A percentile compares a stretch with the other conserved stretches of the same genome.
Evolutionary conservation across 2,797 vertebrate species (phyloP).

Genomic region (Cygnus olor): DNA sequence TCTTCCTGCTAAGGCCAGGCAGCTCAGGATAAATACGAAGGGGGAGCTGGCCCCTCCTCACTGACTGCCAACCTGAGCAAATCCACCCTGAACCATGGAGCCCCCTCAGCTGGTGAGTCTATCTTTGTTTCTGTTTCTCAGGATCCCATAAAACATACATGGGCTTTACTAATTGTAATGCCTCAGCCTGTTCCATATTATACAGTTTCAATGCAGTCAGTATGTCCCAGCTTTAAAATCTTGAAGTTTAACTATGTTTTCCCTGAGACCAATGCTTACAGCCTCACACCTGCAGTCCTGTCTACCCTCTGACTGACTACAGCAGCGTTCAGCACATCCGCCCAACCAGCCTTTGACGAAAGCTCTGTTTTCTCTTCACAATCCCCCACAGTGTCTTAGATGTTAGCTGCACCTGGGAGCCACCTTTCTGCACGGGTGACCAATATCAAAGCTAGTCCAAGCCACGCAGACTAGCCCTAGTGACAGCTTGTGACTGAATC

Average conservation of each 20-base stretch:
- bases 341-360: not conserved
- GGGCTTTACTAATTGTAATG: not conserved
- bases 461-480: not conserved
- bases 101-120: not conserved
- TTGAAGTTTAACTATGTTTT: not conserved
- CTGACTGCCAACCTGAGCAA: not conserved
- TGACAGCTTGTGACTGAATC: accelerated
- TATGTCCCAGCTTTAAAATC: not conserved
- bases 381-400: not conserved
- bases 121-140: not conserved
- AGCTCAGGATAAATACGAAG: not conserved
- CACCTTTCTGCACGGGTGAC: not conserved
- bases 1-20: not conserved
- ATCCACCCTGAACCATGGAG: not conserved
- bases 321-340: not conserved
- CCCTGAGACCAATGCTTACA: not conserved
- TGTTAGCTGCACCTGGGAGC: not conserved
- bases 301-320: not conserved
- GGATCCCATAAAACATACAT: not conserved
- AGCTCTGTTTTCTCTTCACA: not conserved
- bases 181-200: not conserved
- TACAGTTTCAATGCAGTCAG: not conserved
- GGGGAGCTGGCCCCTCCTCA: not conserved
- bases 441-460: not conserved
- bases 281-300: accelerated